These are phyloP conservation scores for Calliphora vomitoria DNA, from an alignment of 2,888 invertebrate species.

Conservation along the genomic window DNA sequence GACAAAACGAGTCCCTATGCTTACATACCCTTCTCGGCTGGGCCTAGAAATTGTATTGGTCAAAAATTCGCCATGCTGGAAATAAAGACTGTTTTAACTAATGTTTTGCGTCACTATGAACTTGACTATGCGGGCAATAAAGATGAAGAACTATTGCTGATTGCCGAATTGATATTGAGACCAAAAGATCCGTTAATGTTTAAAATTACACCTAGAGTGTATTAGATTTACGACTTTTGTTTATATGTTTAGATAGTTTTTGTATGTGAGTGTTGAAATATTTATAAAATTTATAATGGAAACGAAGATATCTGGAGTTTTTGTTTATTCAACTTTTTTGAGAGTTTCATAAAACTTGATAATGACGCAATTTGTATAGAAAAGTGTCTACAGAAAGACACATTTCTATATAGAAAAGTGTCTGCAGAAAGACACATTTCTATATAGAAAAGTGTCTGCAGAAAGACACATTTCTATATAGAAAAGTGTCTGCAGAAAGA, in stretches of 20 bases:
- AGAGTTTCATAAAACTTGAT: no score
- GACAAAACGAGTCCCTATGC: slow-evolving; percentile 83
- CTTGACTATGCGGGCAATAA: slow-evolving; percentile 79
- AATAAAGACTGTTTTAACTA: slow-evolving; percentile 82
- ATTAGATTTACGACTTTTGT: slow-evolving; percentile 63
- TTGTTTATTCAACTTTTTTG: no score
- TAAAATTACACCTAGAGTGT: slow-evolving; percentile 79
- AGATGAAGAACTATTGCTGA: slow-evolving; percentile 78
- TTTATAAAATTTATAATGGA: no score
- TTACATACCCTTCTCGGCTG: slow-evolving; percentile 84
- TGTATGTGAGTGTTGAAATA: no score
- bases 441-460: no score
- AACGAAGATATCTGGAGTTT: no score
- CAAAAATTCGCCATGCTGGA: slow-evolving; percentile 84
- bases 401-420: no score
- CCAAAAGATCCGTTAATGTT: slow-evolving; percentile 83
- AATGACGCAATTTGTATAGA: no score
- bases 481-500: no score
- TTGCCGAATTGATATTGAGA: slow-evolving; percentile 82
- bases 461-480: no score
- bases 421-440: no score
- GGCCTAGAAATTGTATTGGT: slow-evolving; percentile 84
- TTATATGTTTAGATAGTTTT: not conserved
- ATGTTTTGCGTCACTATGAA: slow-evolving; percentile 82
- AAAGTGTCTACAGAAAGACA: no score